Percentiles rank a stretch among this genome's conserved stretches.
These are phyloP conservation scores for Magallana gigas DNA, from an alignment of 1,140 invertebrate genomes.

Conservation along the genomic window DNA sequence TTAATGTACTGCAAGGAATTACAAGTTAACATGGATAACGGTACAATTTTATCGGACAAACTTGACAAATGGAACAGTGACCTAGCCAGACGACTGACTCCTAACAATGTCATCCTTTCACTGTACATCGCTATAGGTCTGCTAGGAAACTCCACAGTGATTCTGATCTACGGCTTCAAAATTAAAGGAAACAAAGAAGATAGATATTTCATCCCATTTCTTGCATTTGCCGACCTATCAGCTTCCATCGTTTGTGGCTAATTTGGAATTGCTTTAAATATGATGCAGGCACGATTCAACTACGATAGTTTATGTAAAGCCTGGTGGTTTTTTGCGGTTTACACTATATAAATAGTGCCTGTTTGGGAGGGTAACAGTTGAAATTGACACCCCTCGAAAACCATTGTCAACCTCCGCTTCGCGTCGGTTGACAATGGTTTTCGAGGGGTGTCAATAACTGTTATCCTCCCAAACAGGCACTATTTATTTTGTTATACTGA, in stretches of 20 bases:
- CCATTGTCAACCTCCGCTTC: too few species aligned
- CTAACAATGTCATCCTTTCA: conserved; percentile 45
- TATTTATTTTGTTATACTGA: too few species aligned
- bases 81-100: conserved; percentile 39
- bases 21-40: not conserved
- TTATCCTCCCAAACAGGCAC: too few species aligned
- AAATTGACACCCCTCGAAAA: too few species aligned
- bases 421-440: too few species aligned
- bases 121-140: conserved; percentile 47
- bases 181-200: conserved; percentile 35
- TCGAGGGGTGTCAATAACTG: too few species aligned
- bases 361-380: too few species aligned
- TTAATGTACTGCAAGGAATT: too few species aligned
- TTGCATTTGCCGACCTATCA: conserved; percentile 46
- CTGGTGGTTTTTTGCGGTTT: conserved; percentile 26
- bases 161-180: conserved; percentile 31
- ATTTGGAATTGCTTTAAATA: conserved; percentile 34
- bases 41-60: conserved; percentile 25
- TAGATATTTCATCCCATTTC: conserved; percentile 49
- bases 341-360: not conserved
- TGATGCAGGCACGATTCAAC: conserved; percentile 36
- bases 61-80: conserved; percentile 33
- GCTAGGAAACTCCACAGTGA: conserved; percentile 50
- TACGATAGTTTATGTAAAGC: conserved; percentile 35
- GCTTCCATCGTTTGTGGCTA: conserved; percentile 37